A percentile compares a stretch with the other conserved stretches of the same genome.
Evolutionary conservation across 2,888 invertebrate species (phyloP).

Genomic region (Loripinus fragilis): DNA sequence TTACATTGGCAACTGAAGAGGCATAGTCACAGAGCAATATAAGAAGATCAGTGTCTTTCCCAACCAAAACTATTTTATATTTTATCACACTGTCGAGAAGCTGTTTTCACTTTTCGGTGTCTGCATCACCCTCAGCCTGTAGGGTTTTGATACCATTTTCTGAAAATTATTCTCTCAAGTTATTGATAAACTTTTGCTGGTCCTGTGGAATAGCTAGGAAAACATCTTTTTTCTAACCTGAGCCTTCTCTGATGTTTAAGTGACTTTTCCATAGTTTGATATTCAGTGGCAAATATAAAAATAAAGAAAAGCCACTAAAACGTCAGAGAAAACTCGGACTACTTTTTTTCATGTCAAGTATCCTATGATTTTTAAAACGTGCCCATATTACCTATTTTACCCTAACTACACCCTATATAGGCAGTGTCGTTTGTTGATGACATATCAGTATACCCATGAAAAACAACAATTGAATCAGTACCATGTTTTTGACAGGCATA

Average conservation of each 20-base stretch:
- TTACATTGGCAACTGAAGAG: neutral
- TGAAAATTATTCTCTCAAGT: neutral
- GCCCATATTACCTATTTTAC: neutral
- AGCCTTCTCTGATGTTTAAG: too few relatives aligned
- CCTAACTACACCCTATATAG: slow-evolving; percentile 11
- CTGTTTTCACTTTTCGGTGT: slow-evolving; percentile 21
- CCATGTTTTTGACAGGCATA: slow-evolving; percentile 29
- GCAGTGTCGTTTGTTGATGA: slow-evolving; percentile 20
- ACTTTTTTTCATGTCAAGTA: neutral
- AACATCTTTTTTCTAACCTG: too few relatives aligned
- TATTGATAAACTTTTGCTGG: neutral
- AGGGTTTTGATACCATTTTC: neutral
- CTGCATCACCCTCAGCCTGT: slow-evolving; percentile 31
- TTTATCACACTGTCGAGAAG: slow-evolving; percentile 2
- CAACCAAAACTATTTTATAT: slow-evolving; percentile 4
- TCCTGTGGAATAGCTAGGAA: neutral
- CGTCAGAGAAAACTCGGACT: too few relatives aligned
- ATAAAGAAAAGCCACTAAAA: too few relatives aligned
- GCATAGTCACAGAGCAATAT: slow-evolving; percentile 23
- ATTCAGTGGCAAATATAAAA: too few relatives aligned
- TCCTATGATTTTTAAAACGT: neutral
- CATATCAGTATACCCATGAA: slow-evolving; percentile 16
- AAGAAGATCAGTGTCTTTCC: slow-evolving; percentile 39
- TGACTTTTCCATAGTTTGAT: too few relatives aligned
- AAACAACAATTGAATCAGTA: too few relatives aligned